phyloP scores from a whole-genome alignment of 2,113 vertebrate genomes.

The Toxotes jaculatrix region DNA sequence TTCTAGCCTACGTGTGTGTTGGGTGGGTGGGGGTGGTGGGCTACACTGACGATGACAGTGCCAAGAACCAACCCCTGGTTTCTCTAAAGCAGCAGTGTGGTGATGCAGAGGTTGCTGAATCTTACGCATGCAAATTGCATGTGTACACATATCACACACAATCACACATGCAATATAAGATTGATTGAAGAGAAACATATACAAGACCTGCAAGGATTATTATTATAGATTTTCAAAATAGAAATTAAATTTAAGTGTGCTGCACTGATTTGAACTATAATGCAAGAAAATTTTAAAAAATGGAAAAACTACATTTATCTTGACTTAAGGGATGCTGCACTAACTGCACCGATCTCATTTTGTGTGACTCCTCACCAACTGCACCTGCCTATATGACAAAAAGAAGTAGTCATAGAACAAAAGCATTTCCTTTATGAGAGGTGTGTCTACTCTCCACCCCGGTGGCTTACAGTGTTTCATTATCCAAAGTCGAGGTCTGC shows the following conservation, averaged over 20 bases:
- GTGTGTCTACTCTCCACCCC: slow-evolving; percentile 68
- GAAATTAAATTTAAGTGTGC: slow-evolving; percentile 14
- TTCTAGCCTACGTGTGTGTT: slow-evolving; percentile 50
- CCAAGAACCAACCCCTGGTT: slow-evolving; percentile 46
- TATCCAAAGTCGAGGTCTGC: slow-evolving; percentile 72
- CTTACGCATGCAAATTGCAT: slow-evolving; percentile 35
- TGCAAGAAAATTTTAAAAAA: slow-evolving; percentile 13
- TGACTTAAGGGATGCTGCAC: slow-evolving; percentile 23
- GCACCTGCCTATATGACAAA: slow-evolving; percentile 64
- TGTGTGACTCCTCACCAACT: slow-evolving; percentile 46
- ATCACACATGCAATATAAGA: not conserved
- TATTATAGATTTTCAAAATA: slow-evolving; percentile 21
- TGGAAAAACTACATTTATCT: not conserved
- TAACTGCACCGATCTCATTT: slow-evolving; percentile 27
- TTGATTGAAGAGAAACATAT: not conserved
- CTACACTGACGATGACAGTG: slow-evolving; percentile 31
- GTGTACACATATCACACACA: slow-evolving; percentile 20
- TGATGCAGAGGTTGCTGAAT: slow-evolving; percentile 45
- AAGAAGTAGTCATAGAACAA: slow-evolving; percentile 69
- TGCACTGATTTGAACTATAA: slow-evolving; percentile 36
- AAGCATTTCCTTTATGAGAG: slow-evolving; percentile 72
- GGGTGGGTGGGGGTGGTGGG: slow-evolving; percentile 4
- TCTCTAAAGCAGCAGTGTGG: slow-evolving; percentile 26
- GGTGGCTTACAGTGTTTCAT: slow-evolving; percentile 76
- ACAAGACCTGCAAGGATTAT: slow-evolving; percentile 1